Conservation (phyloP, 2,113 vertebrate genomes). For the Pantherophis guttatus region DNA sequence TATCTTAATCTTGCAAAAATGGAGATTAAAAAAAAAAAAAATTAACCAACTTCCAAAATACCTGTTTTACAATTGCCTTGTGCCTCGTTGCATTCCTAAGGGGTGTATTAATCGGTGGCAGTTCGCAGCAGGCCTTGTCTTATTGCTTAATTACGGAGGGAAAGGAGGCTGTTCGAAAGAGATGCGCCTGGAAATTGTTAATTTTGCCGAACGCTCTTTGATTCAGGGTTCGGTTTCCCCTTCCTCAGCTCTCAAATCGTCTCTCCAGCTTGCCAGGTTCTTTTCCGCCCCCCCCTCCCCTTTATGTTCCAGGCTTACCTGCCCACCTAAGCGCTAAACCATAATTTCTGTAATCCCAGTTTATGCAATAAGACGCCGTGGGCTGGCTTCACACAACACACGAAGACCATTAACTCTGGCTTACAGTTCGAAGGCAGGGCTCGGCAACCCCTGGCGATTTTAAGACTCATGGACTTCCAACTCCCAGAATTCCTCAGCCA, state of each 20-base stretch:
- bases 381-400: neutral
- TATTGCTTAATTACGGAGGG: constrained; percentile 48
- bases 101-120: constrained; percentile 55
- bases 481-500: neutral
- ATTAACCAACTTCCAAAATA: constrained; percentile 46
- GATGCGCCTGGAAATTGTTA: constrained; percentile 46
- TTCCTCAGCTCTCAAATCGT: neutral
- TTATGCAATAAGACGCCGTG: neutral
- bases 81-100: constrained; percentile 44
- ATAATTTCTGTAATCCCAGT: neutral
- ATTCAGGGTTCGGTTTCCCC: constrained; percentile 52
- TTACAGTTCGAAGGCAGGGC: neutral
- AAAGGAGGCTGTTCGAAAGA: constrained; percentile 39
- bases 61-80: constrained; percentile 44
- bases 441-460: neutral
- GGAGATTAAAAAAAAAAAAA: neutral
- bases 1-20: constrained; percentile 43
- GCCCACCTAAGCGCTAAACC: neutral
- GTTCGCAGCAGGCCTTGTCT: constrained; percentile 33
- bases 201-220: constrained; percentile 49
- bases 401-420: neutral
- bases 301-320: neutral
- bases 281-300: no score
- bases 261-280: neutral
- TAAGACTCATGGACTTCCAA: neutral